Conservation (phyloP, 2,888 invertebrate species). For the Tillus elongatus region DNA sequence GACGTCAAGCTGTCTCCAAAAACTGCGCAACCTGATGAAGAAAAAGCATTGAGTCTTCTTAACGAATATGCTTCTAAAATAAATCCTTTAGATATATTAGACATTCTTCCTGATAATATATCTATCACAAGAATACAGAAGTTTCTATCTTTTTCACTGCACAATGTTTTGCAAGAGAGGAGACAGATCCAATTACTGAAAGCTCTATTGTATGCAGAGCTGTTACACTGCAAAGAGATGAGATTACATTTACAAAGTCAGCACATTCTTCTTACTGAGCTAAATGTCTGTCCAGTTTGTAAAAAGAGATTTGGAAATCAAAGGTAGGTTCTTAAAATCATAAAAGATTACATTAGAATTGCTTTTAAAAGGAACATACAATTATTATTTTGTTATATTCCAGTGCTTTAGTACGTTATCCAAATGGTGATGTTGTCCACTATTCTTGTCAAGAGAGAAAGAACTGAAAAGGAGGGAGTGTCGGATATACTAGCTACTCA, state of each 20-base stretch:
- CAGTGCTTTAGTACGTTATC: slow-evolving; percentile 87
- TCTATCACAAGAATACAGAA: slow-evolving; percentile 62
- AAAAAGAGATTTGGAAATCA: slow-evolving; percentile 89
- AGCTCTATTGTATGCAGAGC: slow-evolving; percentile 76
- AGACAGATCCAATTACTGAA: slow-evolving; percentile 70
- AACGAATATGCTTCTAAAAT: slow-evolving; percentile 79
- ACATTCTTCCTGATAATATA: slow-evolving; percentile 73
- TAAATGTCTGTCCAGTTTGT: slow-evolving; percentile 83
- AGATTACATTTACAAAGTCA: slow-evolving; percentile 74
- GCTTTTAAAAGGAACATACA: background rate
- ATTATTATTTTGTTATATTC: slow-evolving; percentile 31
- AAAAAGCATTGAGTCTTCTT: slow-evolving; percentile 69
- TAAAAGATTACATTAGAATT: background rate
- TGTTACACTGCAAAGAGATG: slow-evolving; percentile 73
- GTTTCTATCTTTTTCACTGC: slow-evolving; percentile 48
- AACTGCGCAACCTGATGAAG: slow-evolving; percentile 62
- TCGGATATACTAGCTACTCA: no score
- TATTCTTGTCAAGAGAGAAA: slow-evolving; percentile 71
- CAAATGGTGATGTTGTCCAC: slow-evolving; percentile 87
- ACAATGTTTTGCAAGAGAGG: slow-evolving; percentile 62
- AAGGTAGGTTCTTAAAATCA: slow-evolving; percentile 47
- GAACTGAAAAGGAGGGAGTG: slow-evolving; percentile 24
- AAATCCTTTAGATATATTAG: slow-evolving; percentile 68
- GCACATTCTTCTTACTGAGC: slow-evolving; percentile 75
- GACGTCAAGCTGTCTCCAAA: slow-evolving; percentile 47